Conservation (phyloP, 2,888 invertebrate species). For the Pardosa pseudoannulata region DNA sequence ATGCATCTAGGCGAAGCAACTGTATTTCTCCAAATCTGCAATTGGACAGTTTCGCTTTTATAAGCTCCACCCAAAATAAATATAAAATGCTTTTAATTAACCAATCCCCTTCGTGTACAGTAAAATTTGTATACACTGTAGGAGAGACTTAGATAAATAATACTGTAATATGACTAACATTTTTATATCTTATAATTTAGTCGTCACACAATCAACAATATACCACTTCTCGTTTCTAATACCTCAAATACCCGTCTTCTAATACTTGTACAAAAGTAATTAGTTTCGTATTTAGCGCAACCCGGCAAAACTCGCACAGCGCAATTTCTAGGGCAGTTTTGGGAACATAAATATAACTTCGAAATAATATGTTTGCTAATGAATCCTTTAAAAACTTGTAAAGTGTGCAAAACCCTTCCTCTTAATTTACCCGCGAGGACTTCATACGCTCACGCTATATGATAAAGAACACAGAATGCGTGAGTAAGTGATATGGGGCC, state of each 20-base stretch:
- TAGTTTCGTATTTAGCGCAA: neutral
- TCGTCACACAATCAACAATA: too few species aligned
- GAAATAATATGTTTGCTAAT: neutral
- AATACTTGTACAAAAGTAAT: neutral
- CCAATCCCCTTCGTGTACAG: too few species aligned
- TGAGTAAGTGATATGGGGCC: slow-evolving; percentile 1
- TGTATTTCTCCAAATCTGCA: too few species aligned
- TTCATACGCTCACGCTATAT: neutral
- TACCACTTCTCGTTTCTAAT: too few species aligned
- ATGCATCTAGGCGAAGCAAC: too few species aligned
- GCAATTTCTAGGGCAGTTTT: neutral
- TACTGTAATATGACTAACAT: too few species aligned
- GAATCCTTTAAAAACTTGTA: neutral
- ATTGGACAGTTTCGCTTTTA: too few species aligned
- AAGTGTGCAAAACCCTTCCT: neutral
- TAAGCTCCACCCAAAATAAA: too few species aligned
- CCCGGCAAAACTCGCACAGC: neutral
- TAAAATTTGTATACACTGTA: too few species aligned
- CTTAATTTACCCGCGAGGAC: neutral
- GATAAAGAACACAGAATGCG: neutral
- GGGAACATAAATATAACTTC: neutral
- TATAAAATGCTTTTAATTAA: too few species aligned
- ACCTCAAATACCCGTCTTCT: too few species aligned
- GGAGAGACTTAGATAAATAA: too few species aligned
- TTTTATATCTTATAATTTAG: neutral